These are phyloP conservation scores for Onthophagus sagittarius DNA, from an alignment of 2,888 invertebrate genomes.

Conservation along the genomic window DNA sequence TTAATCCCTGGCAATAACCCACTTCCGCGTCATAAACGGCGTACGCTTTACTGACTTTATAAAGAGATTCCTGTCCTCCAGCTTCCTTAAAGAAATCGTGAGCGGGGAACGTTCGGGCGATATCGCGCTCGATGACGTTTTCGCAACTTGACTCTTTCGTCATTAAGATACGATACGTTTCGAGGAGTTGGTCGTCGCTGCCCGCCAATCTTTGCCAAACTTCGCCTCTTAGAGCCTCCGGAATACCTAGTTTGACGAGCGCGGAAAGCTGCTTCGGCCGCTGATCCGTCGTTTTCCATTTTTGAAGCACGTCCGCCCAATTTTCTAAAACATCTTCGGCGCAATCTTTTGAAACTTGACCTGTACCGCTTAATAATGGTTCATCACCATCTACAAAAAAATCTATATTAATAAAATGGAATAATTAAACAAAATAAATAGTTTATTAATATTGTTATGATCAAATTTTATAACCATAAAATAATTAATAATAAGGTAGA, in stretches of 20 bases:
- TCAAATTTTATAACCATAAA: too few relatives aligned
- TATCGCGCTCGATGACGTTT: constrained; percentile 92
- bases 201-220: constrained; percentile 96
- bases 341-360: constrained; percentile 95
- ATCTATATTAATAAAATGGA: too few relatives aligned
- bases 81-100: constrained; percentile 97
- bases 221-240: constrained; percentile 93
- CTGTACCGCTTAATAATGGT: constrained; percentile 95
- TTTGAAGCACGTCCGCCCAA: constrained; percentile 85
- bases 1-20: constrained; percentile 98
- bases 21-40: constrained; percentile 97
- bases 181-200: constrained; percentile 83
- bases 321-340: constrained; percentile 86
- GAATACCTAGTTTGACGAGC: constrained; percentile 85
- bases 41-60: constrained; percentile 95
- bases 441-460: too few relatives aligned
- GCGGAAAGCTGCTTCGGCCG: constrained; percentile 79
- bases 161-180: constrained; percentile 87
- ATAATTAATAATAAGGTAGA: too few relatives aligned
- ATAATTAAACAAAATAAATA: too few relatives aligned
- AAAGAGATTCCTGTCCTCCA: constrained; percentile 94
- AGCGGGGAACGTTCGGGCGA: constrained; percentile 97
- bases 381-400: constrained; percentile 75
- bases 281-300: constrained; percentile 62
- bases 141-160: constrained; percentile 96